Percentiles rank a stretch among this genome's conserved stretches.
Conservation (phyloP, 2,888 invertebrate species). For the Keiferia lycopersicella region DNA sequence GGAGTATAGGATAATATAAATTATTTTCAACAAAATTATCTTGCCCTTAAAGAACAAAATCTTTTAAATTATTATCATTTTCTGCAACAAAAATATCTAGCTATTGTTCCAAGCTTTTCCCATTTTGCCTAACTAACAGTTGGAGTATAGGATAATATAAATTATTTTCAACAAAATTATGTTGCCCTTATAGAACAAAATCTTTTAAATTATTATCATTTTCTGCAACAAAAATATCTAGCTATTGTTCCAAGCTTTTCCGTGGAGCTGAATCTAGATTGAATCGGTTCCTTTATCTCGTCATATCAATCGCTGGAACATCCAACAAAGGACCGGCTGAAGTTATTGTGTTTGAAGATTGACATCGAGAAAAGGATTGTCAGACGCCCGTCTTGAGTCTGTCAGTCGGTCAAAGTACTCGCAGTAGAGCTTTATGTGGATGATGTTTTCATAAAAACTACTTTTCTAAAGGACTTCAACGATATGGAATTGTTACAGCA, state of each 20-base stretch:
- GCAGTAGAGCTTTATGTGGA: neutral
- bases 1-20: neutral
- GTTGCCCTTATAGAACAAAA: neutral
- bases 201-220: neutral
- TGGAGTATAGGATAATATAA: neutral
- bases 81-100: neutral
- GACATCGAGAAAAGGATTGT: slow-evolving; percentile 12
- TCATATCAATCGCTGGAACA: slow-evolving; percentile 1
- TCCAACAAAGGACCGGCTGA: neutral
- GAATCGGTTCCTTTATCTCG: slow-evolving; percentile 1
- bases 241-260: neutral
- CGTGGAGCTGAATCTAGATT: slow-evolving; percentile 4
- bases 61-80: neutral
- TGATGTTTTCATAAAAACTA: neutral
- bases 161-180: no score
- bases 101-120: neutral
- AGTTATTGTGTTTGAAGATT: slow-evolving; percentile 13
- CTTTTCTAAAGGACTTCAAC: no score
- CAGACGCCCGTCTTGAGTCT: slow-evolving; percentile 6
- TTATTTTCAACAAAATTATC: no score
- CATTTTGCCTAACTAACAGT: neutral
- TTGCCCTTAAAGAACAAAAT: neutral
- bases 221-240: neutral
- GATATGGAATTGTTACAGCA: no score
- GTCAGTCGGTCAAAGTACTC: neutral